Evolutionary conservation across 35 echinoderm and acorn worm genomes (phyloP).

Genomic region (Eucidaris tribuloides): DNA sequence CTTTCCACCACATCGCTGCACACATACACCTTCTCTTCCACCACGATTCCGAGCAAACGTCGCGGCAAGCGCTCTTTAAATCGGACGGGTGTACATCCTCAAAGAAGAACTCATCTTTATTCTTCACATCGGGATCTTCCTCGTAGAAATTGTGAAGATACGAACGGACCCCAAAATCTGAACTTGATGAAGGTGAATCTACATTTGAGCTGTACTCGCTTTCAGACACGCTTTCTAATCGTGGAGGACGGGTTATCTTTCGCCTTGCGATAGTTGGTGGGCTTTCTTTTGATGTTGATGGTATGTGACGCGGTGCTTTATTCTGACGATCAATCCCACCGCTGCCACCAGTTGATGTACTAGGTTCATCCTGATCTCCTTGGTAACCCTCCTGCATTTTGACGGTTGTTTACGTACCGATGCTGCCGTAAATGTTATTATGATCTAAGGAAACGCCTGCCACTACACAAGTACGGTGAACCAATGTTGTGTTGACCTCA

Average conservation of each 20-base stretch:
- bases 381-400: no score
- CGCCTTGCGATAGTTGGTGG: conserved; percentile 26
- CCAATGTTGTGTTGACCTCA: no score
- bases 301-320: conserved; percentile 3
- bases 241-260: conserved; percentile 75
- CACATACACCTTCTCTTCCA: conserved; percentile 30
- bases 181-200: conserved; percentile 59
- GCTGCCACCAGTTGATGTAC: neutral
- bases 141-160: conserved; percentile 99
- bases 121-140: conserved; percentile 61
- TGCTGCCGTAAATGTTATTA: no score
- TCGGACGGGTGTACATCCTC: conserved; percentile 44
- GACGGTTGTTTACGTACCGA: no score
- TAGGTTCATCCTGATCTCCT: no score
- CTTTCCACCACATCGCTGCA: conserved; percentile 93
- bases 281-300: conserved; percentile 16
- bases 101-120: conserved; percentile 46
- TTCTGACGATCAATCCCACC: neutral
- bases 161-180: conserved; percentile 84
- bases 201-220: conserved; percentile 74
- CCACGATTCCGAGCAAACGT: neutral
- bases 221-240: conserved; percentile 93
- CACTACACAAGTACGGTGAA: no score
- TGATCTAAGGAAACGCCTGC: no score
- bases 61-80: conserved; percentile 7